A percentile compares a stretch with the other conserved stretches of the same genome.
These are phyloP conservation scores for Catharus fuscescens DNA, from an alignment of 2,113 vertebrate genomes.

Conservation along the genomic window DNA sequence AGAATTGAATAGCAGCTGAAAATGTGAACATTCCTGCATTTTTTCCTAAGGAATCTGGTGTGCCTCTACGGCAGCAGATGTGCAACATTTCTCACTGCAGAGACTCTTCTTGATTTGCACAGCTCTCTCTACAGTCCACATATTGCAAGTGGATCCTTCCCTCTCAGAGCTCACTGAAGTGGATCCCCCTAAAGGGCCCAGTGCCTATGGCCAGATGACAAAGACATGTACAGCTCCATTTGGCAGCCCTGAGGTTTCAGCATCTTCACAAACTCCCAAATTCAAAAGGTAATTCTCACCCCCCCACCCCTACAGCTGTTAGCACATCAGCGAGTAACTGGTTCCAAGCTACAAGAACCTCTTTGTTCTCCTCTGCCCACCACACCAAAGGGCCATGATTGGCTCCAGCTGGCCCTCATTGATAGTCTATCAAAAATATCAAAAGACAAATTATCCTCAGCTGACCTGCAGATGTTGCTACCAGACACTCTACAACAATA, in stretches of 20 bases:
- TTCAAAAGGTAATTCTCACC: background rate
- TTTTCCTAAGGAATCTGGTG: background rate
- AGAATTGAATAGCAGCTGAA: background rate
- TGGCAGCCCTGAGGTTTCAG: background rate
- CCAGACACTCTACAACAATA: background rate
- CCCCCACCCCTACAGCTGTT: background rate
- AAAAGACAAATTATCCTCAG: background rate
- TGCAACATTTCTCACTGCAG: background rate
- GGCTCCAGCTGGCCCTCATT: background rate
- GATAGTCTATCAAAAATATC: background rate
- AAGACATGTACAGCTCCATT: background rate
- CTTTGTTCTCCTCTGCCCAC: background rate
- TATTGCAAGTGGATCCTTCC: background rate
- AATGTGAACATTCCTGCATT: background rate
- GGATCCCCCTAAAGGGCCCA: background rate
- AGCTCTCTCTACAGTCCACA: background rate
- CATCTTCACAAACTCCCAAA: background rate
- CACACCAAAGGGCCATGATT: background rate
- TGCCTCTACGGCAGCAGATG: background rate
- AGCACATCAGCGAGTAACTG: background rate
- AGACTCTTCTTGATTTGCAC: background rate
- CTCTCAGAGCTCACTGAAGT: background rate
- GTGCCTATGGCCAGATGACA: background rate
- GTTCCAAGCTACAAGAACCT: background rate
- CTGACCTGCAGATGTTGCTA: constrained; percentile 8